Conservation (phyloP, 2,797 vertebrate genomes). For the Gouania willdenowi region DNA sequence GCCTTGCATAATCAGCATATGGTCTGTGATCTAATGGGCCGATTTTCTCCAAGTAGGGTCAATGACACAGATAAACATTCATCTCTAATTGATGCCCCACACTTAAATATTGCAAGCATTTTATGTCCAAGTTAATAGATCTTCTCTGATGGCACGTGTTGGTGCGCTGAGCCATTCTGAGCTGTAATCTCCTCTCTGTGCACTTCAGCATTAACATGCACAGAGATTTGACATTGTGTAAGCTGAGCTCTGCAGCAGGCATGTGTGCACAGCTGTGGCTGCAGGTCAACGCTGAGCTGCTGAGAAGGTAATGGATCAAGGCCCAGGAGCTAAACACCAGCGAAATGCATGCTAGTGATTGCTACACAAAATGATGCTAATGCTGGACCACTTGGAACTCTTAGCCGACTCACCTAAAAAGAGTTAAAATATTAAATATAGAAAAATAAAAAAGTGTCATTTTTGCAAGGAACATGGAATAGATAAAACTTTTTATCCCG, state of each 20-base stretch:
- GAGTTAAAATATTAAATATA: too few species aligned
- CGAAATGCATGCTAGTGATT: constrained; percentile 1
- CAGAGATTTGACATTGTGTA: constrained; percentile 44
- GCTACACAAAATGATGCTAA: background rate
- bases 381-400: too few species aligned
- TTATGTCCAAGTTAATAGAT: constrained; percentile 14
- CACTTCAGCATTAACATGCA: constrained; percentile 36
- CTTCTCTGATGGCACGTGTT: constrained; percentile 15
- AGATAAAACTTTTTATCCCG: too few species aligned
- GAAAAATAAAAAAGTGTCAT: too few species aligned
- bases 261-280: constrained; percentile 39
- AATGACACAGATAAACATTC: constrained; percentile 21
- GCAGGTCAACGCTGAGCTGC: constrained; percentile 24
- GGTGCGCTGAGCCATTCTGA: constrained; percentile 26
- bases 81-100: constrained; percentile 17
- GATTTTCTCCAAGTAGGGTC: constrained; percentile 20
- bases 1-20: constrained; percentile 39
- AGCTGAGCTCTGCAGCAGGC: constrained; percentile 17
- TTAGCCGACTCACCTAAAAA: too few species aligned
- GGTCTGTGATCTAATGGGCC: constrained; percentile 27
- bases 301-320: constrained; percentile 20
- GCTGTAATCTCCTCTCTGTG: constrained; percentile 45
- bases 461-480: too few species aligned
- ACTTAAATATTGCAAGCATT: constrained; percentile 10
- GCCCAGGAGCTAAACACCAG: constrained; percentile 17